Base-by-base conservation (phyloP, 2,888 invertebrate genomes). In the Macaria notata region DNA sequence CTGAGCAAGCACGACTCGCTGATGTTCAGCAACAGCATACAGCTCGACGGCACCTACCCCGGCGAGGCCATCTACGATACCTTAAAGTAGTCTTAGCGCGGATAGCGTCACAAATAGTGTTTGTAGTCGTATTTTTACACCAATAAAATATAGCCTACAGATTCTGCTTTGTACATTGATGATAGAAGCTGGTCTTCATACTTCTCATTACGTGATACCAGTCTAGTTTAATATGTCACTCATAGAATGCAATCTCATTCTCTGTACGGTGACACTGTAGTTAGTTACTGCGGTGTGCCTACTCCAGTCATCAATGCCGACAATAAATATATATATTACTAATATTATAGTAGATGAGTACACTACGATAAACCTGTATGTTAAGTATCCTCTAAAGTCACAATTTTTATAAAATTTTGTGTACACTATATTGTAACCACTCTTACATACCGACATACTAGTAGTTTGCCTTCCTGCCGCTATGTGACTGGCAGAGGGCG, bases 21-120 rank as follows among this genome's bases (percentile, higher is more conserved):
- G 80, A 89, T 88, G 78, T 91, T 91, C 83, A 90, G 91, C 69
- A 91, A 91, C 81, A 91, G 90, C 73, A 91, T 91, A 76, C 90
- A 91, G 78, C 83, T 91, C 75, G 91, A 91, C 86, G 91, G 91
- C 87, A 89, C 88, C 83, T 91, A 91, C 82, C 88, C 90, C 81
- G 89, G 82, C 85, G 91, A 91, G 81, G 90, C 90, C 88, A 91
- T 91, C 76, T 91, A 91, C 66, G 91, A 91, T 86, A 91, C 91
- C 66, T 85, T 91, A 81, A 90, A 91, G 70, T 91, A 90, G 78
- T 63, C 66, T 62, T 59, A 53, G 46, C 55, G 52, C 49, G 61
- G 41, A 54, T 56, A 49, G 49, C 42, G 48, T 62, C 61, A 61
- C 75, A 66, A 72, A 65, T 65, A 65, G 73, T 65, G 63, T 70